Evolutionary conservation across 2,113 vertebrate genomes (phyloP).

Genomic region (Chunga burmeisteri): DNA sequence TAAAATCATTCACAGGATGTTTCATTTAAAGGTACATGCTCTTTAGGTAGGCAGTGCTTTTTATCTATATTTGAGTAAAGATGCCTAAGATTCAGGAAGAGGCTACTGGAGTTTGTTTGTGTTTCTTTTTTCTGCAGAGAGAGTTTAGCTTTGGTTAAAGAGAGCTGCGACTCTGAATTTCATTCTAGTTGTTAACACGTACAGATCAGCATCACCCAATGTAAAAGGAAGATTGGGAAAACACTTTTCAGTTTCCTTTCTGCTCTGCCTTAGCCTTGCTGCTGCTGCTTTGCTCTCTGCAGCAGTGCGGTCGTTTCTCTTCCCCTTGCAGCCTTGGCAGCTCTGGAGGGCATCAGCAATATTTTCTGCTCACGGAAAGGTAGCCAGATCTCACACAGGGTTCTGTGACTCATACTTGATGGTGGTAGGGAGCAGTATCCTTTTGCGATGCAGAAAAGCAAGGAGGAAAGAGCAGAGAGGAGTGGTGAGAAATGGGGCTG

Average conservation of each 20-base stretch:
- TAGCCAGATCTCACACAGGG: neutral
- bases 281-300: too few relatives aligned
- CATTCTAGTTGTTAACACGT: neutral
- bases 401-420: neutral
- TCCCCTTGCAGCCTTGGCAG: neutral
- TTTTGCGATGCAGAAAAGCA: neutral
- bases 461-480: neutral
- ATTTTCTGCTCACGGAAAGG: neutral
- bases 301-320: neutral
- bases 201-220: accelerated
- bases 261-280: neutral
- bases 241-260: neutral
- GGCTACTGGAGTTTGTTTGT: neutral
- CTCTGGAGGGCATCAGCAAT: neutral
- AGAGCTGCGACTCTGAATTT: neutral
- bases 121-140: neutral
- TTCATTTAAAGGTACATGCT: neutral
- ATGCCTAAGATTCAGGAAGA: neutral
- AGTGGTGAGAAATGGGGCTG: accelerated
- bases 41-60: neutral
- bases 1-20: neutral
- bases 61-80: neutral
- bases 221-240: neutral
- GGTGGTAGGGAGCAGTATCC: neutral
- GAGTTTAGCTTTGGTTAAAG: neutral